Evolutionary conservation across 2,888 invertebrate species (phyloP), one percentile per base, ranked within the genome.

Genomic region (Digitonthophagus gazella): DNA sequence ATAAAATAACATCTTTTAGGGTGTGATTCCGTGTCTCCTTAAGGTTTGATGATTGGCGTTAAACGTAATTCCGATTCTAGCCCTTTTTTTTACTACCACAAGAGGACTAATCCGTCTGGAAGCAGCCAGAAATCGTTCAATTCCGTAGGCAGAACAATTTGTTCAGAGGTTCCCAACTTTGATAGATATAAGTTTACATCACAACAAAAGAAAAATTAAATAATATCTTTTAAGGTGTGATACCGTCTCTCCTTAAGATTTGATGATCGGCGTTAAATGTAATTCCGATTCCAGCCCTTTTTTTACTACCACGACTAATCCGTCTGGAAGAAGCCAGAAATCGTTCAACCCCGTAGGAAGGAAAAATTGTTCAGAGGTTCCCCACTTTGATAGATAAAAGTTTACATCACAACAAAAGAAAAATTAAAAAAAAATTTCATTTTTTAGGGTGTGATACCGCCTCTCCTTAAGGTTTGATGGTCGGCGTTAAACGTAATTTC

Each of bases 291-390:
- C 57, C 57, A 16, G n/a, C 57, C 15, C 16, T 16, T 57, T 14
- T 57, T 57, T 57, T 57, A 16, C 57, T 57, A 57, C 15, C 57
- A 57, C 16, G n/a, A n/a, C 28, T 44, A 44, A 44, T 44, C 11
- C 28, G 28, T 44, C n/a, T 18, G n/a, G 15, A 15, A 15, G n/a
- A 16, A 61, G 61, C 61, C n/a, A 15, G 11, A n/a, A 18, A 18
- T 18, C 61, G 20, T 14, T 61, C 61, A 18, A 61, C 5, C 61
- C 61, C 16, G 15, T 44, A 3, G 28, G 28, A 6, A 8, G 6
- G 18, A 61, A 16, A 44, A 65, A 44, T 65, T 65, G 65, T 65
- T 65, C 65, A 15, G 65, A 20, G 65, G 65, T 55, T 16, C 61
- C 5, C 61, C 14, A 16, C 44, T 55, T 65, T 65, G 65, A 65